phyloP scores from a whole-genome alignment of 2,797 vertebrate species.

The Thripadectes ignobilis region DNA sequence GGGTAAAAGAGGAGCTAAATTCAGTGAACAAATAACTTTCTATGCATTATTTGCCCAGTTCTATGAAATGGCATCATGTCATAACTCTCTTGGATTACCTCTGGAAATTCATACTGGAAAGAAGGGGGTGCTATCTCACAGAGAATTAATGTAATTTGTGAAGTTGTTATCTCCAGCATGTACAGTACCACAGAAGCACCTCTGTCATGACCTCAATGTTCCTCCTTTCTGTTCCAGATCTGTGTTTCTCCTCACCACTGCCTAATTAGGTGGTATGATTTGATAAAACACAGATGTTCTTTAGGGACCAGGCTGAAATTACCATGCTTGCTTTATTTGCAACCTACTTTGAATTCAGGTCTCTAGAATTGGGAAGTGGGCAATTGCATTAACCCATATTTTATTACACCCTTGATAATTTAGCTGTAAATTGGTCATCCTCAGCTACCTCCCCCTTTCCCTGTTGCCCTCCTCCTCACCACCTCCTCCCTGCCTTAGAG shows the following conservation, averaged over 20 bases:
- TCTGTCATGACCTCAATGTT: not conserved
- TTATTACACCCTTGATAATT: constrained; percentile 26
- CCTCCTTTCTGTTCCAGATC: constrained; percentile 12
- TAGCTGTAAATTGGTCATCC: not conserved
- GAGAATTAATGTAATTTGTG: not conserved
- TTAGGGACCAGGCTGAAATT: constrained; percentile 39
- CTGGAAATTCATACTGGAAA: not conserved
- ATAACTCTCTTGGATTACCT: not conserved
- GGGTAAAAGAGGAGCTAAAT: not conserved
- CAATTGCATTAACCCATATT: not conserved
- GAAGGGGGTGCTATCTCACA: not conserved
- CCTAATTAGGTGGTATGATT: constrained; percentile 3
- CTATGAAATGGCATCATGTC: not conserved
- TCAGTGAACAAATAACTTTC: not conserved
- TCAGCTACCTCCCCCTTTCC: not conserved
- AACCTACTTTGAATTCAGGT: constrained; percentile 28
- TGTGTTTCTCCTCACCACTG: not conserved
- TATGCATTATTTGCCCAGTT: not conserved
- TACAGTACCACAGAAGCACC: not conserved
- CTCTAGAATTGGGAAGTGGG: not conserved
- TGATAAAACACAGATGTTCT: not conserved
- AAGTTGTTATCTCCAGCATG: not conserved
- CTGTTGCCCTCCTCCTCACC: too few species aligned
- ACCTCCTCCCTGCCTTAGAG: not conserved
- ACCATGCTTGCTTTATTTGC: not conserved